Evolutionary conservation across 2,888 invertebrate species (phyloP).

Genomic region (Catocala nupta): DNA sequence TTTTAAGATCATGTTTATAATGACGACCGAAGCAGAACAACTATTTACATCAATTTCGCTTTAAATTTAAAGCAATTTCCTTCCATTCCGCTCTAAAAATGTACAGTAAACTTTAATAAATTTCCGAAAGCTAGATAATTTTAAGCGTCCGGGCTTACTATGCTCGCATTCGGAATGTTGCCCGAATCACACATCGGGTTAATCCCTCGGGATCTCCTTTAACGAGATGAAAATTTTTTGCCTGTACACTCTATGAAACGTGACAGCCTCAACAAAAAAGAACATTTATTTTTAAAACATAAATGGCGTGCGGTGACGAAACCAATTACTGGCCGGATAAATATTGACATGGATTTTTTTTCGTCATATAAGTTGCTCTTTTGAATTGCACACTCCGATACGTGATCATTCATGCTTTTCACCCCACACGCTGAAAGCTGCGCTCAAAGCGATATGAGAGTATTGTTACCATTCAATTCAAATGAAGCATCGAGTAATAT

Average conservation of each 20-base stretch:
- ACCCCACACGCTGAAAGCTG: not conserved
- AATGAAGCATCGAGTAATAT: not conserved
- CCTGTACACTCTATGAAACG: conserved; percentile 39
- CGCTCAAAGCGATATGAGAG: not conserved
- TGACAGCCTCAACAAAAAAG: conserved; percentile 33
- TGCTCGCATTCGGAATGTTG: conserved; percentile 44
- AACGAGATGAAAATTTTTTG: conserved; percentile 45
- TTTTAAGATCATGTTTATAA: not conserved
- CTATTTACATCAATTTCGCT: conserved; percentile 33
- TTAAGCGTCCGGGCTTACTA: conserved; percentile 47
- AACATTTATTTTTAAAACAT: conserved; percentile 25
- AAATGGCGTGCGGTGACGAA: conserved; percentile 17
- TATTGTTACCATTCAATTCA: conserved; percentile 3
- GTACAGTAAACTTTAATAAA: conserved; percentile 32
- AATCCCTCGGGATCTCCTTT: conserved; percentile 45
- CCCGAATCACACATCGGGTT: conserved; percentile 48
- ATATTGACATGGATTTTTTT: conserved; percentile 15
- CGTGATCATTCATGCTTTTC: conserved; percentile 1
- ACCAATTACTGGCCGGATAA: conserved; percentile 13
- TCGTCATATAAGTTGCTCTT: not conserved
- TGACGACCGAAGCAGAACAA: conserved; percentile 1
- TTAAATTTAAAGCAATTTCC: conserved; percentile 22
- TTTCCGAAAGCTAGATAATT: conserved; percentile 52
- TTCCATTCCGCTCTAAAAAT: conserved; percentile 26
- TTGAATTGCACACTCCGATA: not conserved